These are phyloP conservation scores for Zophobas morio DNA, from an alignment of 1,140 invertebrate genomes.

Conservation along the genomic window DNA sequence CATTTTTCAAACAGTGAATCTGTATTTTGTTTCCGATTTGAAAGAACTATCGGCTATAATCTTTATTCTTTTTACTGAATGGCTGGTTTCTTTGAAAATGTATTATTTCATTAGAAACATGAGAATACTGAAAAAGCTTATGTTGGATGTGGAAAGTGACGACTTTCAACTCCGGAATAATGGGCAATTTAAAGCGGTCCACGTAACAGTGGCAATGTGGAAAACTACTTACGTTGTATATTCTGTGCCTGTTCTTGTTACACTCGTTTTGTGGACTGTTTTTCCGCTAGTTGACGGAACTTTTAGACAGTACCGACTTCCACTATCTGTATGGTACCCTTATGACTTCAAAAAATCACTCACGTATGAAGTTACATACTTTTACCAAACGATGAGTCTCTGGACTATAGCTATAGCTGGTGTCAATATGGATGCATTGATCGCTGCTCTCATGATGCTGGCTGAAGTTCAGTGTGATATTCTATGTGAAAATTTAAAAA, in stretches of 20 bases:
- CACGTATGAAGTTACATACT: not conserved
- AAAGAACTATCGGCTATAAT: not conserved
- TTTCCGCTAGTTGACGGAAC: constrained; percentile 2
- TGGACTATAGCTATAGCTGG: not conserved
- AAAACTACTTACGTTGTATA: not conserved
- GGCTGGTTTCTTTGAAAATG: not conserved
- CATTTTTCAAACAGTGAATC: no score
- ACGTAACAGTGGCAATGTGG: not conserved
- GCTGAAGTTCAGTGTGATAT: constrained; percentile 2
- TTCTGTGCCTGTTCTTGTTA: not conserved
- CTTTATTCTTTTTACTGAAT: not conserved
- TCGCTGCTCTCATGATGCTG: constrained; percentile 2
- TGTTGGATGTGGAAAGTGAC: not conserved
- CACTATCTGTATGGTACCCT: not conserved
- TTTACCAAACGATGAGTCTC: not conserved
- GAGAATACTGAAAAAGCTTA: not conserved
- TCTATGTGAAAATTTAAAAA: constrained; percentile 8
- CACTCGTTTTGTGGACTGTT: not conserved
- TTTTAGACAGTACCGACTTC: not conserved
- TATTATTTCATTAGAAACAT: not conserved
- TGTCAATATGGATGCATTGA: not conserved
- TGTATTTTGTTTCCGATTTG: no score
- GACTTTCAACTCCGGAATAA: not conserved
- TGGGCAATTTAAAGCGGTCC: not conserved
- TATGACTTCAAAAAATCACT: not conserved